A percentile compares a stretch with the other conserved stretches of the same genome.
Evolutionary conservation across 2,113 vertebrate species (phyloP).

Genomic region (Podarcis raffonei): DNA sequence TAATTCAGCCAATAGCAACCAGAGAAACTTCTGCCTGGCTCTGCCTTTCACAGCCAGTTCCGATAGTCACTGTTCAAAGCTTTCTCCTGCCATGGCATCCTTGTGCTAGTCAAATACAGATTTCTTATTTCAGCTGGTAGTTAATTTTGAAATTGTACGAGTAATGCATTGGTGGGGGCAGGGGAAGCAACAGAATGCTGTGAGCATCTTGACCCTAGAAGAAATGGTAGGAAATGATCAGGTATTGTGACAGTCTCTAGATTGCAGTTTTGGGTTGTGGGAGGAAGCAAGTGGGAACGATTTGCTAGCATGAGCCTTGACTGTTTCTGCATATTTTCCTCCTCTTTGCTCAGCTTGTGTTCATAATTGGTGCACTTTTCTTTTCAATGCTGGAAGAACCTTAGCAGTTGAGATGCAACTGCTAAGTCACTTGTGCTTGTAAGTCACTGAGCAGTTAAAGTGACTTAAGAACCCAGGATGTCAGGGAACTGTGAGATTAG

Average conservation of each 20-base stretch:
- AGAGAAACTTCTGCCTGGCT: not conserved
- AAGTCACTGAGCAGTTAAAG: conserved; percentile 33
- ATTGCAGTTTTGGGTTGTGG: not conserved
- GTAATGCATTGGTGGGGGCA: not conserved
- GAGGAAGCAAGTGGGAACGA: not conserved
- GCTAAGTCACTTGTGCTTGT: conserved; percentile 7
- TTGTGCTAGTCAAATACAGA: too few relatives aligned
- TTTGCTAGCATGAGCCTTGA: conserved; percentile 30
- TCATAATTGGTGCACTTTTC: conserved; percentile 38
- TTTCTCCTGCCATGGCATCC: not conserved
- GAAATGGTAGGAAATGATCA: conserved; percentile 19
- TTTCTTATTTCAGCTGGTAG: not conserved
- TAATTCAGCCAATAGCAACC: not conserved
- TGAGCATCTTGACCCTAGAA: not conserved
- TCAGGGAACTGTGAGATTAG: conserved; percentile 44
- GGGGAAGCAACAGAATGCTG: not conserved
- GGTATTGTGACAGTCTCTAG: not conserved
- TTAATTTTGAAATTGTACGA: not conserved
- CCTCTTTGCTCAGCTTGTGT: conserved; percentile 3
- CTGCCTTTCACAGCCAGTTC: not conserved
- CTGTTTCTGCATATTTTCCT: not conserved
- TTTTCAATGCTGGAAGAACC: conserved; percentile 15
- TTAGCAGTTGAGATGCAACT: conserved; percentile 23
- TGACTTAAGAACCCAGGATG: conserved; percentile 27
- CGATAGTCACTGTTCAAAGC: not conserved